Percentiles rank a stretch among this genome's conserved stretches.
phyloP scores from a whole-genome alignment of 2,113 vertebrate genomes.

The Ammospiza nelsoni region DNA sequence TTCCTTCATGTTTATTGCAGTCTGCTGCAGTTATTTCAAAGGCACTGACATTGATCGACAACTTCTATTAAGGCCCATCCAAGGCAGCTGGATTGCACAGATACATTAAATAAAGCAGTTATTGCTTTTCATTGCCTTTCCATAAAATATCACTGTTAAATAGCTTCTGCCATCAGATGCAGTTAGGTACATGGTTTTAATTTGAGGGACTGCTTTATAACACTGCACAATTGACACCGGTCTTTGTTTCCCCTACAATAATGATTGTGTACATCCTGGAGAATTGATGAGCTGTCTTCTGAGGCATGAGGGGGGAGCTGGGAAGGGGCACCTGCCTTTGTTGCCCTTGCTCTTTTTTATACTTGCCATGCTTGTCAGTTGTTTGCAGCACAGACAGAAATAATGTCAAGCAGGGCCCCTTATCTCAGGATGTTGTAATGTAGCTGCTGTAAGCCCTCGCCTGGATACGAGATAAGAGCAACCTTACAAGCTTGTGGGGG shows the following conservation, averaged over 20 bases:
- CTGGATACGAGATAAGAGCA: slow-evolving; percentile 87
- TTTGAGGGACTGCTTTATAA: slow-evolving; percentile 94
- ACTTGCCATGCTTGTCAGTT: slow-evolving; percentile 85
- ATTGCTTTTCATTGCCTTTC: slow-evolving; percentile 98
- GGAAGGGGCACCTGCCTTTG: slow-evolving; percentile 48
- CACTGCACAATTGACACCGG: slow-evolving; percentile 88
- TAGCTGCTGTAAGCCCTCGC: slow-evolving; percentile 82
- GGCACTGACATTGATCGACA: slow-evolving; percentile 93
- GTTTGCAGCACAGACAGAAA: slow-evolving; percentile 78
- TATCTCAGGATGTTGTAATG: slow-evolving; percentile 88
- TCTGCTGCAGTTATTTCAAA: slow-evolving; percentile 86
- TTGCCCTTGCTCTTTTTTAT: slow-evolving; percentile 73
- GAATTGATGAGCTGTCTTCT: slow-evolving; percentile 95
- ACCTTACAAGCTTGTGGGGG: slow-evolving; percentile 75
- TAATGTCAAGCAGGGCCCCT: slow-evolving; percentile 86
- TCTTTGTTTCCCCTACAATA: slow-evolving; percentile 89
- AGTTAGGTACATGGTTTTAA: slow-evolving; percentile 98
- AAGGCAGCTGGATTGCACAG: slow-evolving; percentile 94
- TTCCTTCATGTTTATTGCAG: slow-evolving; percentile 92
- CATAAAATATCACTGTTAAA: slow-evolving; percentile 94
- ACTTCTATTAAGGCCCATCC: slow-evolving; percentile 93
- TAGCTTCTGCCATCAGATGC: slow-evolving; percentile 93
- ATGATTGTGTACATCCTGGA: slow-evolving; percentile 91
- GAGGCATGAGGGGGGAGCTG: background rate
- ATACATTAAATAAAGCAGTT: slow-evolving; percentile 98